Conservation (phyloP, 2,888 invertebrate species). For the Seladonia tumulorum region DNA sequence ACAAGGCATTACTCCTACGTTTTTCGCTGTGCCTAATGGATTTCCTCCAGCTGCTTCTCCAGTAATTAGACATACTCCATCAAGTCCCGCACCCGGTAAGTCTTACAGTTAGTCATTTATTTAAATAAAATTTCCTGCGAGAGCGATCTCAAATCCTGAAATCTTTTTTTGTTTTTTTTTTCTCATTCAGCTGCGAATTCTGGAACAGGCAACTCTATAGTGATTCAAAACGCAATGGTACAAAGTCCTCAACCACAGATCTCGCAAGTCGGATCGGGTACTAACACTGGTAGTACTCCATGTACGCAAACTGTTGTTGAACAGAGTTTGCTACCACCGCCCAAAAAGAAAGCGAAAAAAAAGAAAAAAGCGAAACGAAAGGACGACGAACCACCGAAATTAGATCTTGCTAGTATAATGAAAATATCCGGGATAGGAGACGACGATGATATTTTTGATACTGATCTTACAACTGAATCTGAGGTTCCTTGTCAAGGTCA, state of each 20-base stretch:
- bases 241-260: slow-evolving; percentile 82
- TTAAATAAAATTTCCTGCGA: neutral
- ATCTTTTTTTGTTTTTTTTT: slow-evolving; percentile 17
- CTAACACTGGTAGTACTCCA: slow-evolving; percentile 72
- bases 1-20: slow-evolving; percentile 83
- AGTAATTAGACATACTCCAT: slow-evolving; percentile 82
- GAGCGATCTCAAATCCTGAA: neutral
- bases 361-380: slow-evolving; percentile 86
- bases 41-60: slow-evolving; percentile 82
- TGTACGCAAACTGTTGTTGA: slow-evolving; percentile 78
- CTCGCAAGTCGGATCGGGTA: slow-evolving; percentile 75
- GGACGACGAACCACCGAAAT: slow-evolving; percentile 85
- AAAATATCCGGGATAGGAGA: slow-evolving; percentile 90
- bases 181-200: slow-evolving; percentile 76
- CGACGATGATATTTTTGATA: slow-evolving; percentile 87
- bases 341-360: slow-evolving; percentile 86
- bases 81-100: slow-evolving; percentile 83
- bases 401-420: slow-evolving; percentile 90
- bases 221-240: slow-evolving; percentile 83
- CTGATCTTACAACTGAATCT: slow-evolving; percentile 77
- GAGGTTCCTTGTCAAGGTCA: slow-evolving; percentile 72
- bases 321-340: slow-evolving; percentile 83
- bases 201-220: slow-evolving; percentile 80
- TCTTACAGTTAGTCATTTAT: slow-evolving; percentile 32
- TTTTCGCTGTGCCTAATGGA: slow-evolving; percentile 83